Base-by-base conservation (phyloP, 2,888 invertebrate genomes). In the Iphiclides podalirius region DNA sequence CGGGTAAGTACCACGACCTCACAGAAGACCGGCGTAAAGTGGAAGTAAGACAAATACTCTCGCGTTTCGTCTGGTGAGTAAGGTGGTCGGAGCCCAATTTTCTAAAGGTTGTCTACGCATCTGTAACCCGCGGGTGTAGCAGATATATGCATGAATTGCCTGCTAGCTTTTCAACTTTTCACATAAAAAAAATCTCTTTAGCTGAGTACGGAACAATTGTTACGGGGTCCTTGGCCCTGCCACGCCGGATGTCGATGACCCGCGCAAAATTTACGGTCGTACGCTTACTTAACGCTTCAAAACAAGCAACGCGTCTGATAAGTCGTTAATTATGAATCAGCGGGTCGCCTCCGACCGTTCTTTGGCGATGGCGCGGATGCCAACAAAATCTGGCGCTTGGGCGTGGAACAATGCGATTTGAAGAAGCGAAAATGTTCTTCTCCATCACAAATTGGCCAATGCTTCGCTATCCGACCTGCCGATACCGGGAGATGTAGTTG, bases 151-250 rank as follows among this genome's bases (percentile, higher is more conserved):
- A n/a, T n/a, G n/a, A n/a, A n/a, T n/a, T n/a, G n/a, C n/a, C n/a
- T n/a, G n/a, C n/a, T n/a, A n/a, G n/a, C n/a, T 44, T 36, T 15
- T 36, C 28, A 15, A n/a, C 9, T 45, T 38, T 38, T 38, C 31
- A 4, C 31, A n/a, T 9, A 16, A 7, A 38, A 45, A 38, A 37
- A 33, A 37, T 38, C 33, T 28, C 38, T 39, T 26, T 34, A 31
- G 34, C 20, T 26, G 46, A 31, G 12, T 40, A 47, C 31, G 31
- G 26, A 39, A 15, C 33, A 38, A 39, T 47, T 47, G 37, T 31
- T 28, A 26, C 15, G 9, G 15, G 11, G 47, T 41, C 36, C 42
- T 28, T 48, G 41, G 36, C 35, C 47, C 47, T 12, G 41, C 11
- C 9, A 28, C 28, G 17, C 17, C 28, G 28, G 17, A 17, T 20